phyloP scores from a whole-genome alignment of 2,797 vertebrate genomes.

The Apogon talboti region DNA sequence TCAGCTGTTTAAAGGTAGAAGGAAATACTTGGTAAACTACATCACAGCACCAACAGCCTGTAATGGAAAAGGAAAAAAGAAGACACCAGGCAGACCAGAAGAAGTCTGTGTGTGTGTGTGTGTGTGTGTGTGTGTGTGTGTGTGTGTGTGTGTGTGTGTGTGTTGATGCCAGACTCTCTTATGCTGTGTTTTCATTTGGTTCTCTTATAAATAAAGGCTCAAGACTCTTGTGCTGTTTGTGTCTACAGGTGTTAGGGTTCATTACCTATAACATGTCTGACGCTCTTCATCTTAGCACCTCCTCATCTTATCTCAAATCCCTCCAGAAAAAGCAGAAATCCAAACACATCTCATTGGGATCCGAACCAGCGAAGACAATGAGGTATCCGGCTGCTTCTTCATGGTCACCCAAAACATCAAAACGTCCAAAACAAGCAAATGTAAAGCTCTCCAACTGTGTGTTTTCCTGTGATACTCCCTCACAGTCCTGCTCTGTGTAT shows the following conservation, averaged over 20 bases:
- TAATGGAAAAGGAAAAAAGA: constrained; percentile 41
- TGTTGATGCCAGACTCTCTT: not conserved
- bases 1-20: constrained; percentile 10
- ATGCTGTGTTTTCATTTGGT: no score
- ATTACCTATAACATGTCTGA: constrained; percentile 69
- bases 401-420: constrained; percentile 14
- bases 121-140: constrained; percentile 17
- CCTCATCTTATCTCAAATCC: constrained; percentile 19
- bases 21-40: constrained; percentile 30
- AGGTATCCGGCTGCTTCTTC: constrained; percentile 32
- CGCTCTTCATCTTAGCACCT: constrained; percentile 53
- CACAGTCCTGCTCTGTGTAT: constrained; percentile 22
- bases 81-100: constrained; percentile 14
- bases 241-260: constrained; percentile 1
- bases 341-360: constrained; percentile 39
- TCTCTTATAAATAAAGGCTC: not conserved
- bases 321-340: constrained; percentile 34
- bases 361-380: constrained; percentile 3
- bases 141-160: constrained; percentile 9
- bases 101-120: constrained; percentile 5
- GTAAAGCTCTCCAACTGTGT: not conserved
- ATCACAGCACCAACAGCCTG: constrained; percentile 19
- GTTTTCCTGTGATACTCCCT: constrained; percentile 4
- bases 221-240: not conserved
- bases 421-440: constrained; percentile 13